Evolutionary conservation across 2,113 vertebrate genomes (phyloP).

Genomic region (Thymallus thymallus): DNA sequence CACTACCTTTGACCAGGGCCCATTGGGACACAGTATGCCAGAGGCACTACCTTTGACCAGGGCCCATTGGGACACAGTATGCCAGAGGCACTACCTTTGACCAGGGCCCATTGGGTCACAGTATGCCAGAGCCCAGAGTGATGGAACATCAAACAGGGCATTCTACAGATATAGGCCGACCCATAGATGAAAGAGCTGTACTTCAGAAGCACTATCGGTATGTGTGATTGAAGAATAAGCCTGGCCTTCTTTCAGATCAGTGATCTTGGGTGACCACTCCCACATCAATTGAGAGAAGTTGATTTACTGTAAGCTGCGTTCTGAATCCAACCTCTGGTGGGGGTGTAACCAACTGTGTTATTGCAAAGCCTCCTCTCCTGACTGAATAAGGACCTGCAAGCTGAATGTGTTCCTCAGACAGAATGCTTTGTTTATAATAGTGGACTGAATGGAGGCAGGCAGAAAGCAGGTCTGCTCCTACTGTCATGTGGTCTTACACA

Average conservation of each 20-base stretch:
- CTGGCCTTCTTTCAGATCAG: neutral
- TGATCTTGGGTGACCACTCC: no score
- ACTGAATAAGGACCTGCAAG: constrained; percentile 49
- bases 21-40: no score
- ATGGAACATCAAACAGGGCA: neutral
- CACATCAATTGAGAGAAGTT: neutral
- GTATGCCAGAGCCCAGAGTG: constrained; percentile 1
- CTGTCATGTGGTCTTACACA: neutral
- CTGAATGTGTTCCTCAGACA: neutral
- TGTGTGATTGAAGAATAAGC: neutral
- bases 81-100: no score
- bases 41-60: no score
- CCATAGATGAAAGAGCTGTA: neutral
- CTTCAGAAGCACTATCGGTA: neutral
- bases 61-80: no score
- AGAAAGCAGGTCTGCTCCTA: constrained; percentile 16
- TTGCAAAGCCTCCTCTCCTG: constrained; percentile 26
- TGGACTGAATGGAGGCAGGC: constrained; percentile 15
- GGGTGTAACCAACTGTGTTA: neutral
- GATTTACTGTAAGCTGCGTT: no score
- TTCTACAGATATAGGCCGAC: neutral
- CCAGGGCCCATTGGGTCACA: no score
- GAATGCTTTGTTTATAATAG: constrained; percentile 40
- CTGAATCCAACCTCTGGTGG: no score
- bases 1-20: no score